Conservation (phyloP, 1,140 invertebrate genomes). For the Pseudomyrmex dendroicus region DNA sequence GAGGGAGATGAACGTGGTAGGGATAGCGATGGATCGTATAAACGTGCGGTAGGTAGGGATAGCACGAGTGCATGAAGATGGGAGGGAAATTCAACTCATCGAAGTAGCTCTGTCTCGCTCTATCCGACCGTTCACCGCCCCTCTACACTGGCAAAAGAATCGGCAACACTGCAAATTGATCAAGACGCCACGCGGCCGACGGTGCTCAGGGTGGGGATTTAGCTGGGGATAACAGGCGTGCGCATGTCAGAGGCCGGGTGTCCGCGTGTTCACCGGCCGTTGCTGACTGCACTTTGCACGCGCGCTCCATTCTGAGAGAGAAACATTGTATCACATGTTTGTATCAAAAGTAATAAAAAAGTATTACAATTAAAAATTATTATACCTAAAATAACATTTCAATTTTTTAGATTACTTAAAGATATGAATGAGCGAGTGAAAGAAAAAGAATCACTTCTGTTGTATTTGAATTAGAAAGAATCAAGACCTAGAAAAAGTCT, state of each 20-base stretch:
- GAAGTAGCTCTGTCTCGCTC: conserved; percentile 41
- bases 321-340: background rate
- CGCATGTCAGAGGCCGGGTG: conserved; percentile 73
- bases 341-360: background rate
- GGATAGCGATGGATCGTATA: no score
- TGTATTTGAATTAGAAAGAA: no score
- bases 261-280: conserved; percentile 76
- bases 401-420: background rate
- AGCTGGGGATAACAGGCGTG: conserved; percentile 81
- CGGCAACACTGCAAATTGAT: conserved; percentile 83
- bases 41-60: background rate
- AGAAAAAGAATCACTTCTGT: no score
- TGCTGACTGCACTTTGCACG: conserved; percentile 26
- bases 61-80: conserved; percentile 6
- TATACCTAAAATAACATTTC: background rate
- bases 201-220: conserved; percentile 74
- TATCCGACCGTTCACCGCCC: conserved; percentile 18
- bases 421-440: no score
- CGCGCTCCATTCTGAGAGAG: conserved; percentile 3
- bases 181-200: conserved; percentile 83
- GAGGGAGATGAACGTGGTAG: conserved; percentile 2
- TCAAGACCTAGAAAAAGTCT: no score
- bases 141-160: conserved; percentile 73
- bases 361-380: background rate
- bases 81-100: background rate